A percentile compares a stretch with the other conserved stretches of the same genome.
These are phyloP conservation scores for Acanthaster planci DNA, from an alignment of 35 echinoderm and acorn worm species.

Conservation along the genomic window DNA sequence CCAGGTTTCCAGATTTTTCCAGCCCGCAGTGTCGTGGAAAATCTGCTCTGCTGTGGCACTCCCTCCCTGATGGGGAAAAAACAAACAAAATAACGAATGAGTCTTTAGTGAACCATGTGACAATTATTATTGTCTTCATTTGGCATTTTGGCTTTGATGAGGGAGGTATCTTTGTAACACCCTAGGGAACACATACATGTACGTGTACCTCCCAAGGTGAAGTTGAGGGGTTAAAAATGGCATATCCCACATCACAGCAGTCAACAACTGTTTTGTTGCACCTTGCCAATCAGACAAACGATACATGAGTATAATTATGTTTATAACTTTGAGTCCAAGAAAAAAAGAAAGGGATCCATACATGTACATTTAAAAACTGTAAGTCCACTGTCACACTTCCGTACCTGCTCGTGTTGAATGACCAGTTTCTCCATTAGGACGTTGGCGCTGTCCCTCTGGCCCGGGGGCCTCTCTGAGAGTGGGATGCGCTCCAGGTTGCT, in stretches of 20 bases:
- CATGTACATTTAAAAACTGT: neutral
- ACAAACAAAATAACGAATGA: constrained; percentile 1
- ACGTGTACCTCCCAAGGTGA: too few species aligned
- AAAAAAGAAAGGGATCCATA: too few species aligned
- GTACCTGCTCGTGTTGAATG: constrained; percentile 27
- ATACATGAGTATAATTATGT: neutral
- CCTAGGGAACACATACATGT: too few species aligned
- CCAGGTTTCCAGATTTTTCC: constrained; percentile 98
- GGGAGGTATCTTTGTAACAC: too few species aligned
- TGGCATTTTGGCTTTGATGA: too few species aligned
- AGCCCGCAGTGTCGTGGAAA: constrained; percentile 97
- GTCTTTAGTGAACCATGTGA: too few species aligned
- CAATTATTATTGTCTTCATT: too few species aligned
- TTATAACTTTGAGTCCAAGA: neutral
- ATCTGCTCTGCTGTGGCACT: constrained; percentile 66
- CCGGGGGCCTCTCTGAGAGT: constrained; percentile 38
- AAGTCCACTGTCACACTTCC: neutral
- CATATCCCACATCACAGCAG: too few species aligned
- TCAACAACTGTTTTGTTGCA: too few species aligned
- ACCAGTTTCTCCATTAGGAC: constrained; percentile 66
- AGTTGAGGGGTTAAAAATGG: too few species aligned
- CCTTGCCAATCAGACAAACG: neutral
- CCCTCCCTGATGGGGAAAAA: constrained; percentile 17
- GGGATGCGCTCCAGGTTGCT: constrained; percentile 76
- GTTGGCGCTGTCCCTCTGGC: constrained; percentile 39